phyloP scores from a whole-genome alignment of 2,113 vertebrate genomes.

The Tachysurus vachellii region DNA sequence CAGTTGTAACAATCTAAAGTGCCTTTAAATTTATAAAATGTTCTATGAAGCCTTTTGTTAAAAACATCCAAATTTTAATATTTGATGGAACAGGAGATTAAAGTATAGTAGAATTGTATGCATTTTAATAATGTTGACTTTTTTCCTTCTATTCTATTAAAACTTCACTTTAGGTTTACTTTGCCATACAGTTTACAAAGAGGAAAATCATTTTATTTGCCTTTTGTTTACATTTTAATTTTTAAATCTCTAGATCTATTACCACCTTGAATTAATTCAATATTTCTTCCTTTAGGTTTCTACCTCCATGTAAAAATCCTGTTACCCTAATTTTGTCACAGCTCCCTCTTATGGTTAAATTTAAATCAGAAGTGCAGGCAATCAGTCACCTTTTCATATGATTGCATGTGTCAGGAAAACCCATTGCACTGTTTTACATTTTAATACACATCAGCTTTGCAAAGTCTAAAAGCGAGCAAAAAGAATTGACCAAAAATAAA shows the following conservation, averaged over 20 bases:
- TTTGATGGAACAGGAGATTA: background rate
- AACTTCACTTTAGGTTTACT: background rate
- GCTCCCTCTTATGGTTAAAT: slow-evolving; percentile 37
- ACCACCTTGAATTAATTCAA: background rate
- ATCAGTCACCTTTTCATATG: background rate
- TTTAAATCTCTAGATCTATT: too few relatives aligned
- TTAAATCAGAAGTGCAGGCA: background rate
- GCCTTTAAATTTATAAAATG: background rate
- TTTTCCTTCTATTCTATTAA: background rate
- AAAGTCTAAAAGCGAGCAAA: background rate
- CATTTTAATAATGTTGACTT: background rate
- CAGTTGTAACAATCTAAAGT: background rate
- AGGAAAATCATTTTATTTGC: background rate
- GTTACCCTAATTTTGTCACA: background rate
- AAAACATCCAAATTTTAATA: background rate
- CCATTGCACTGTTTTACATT: background rate
- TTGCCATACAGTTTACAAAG: background rate
- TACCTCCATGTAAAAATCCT: background rate
- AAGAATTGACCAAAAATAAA: slow-evolving; percentile 50
- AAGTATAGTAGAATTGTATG: background rate
- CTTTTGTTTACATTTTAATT: background rate
- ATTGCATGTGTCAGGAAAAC: background rate
- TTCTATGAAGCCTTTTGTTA: background rate
- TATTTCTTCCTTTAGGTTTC: background rate
- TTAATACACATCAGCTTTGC: background rate